Conservation (phyloP, 2,888 invertebrate species). For the Clostera curtula region DNA sequence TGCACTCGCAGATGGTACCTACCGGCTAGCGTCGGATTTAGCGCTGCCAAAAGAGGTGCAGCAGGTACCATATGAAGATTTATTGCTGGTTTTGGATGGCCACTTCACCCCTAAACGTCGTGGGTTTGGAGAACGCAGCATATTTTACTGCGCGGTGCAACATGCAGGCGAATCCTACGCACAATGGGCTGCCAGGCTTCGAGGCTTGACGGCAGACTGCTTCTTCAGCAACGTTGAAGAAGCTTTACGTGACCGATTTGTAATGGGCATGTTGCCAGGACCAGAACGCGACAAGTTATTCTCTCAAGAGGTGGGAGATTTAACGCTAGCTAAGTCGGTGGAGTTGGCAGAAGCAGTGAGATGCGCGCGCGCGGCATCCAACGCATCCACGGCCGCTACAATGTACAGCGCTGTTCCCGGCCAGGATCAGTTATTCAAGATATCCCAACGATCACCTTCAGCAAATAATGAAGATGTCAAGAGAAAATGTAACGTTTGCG, state of each 20-base stretch:
- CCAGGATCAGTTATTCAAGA: not conserved
- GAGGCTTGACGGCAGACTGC: slow-evolving; percentile 14
- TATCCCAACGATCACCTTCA: not conserved
- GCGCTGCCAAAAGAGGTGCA: slow-evolving; percentile 9
- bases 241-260: slow-evolving; percentile 13
- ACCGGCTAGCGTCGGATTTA: slow-evolving; percentile 12
- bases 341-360: not conserved
- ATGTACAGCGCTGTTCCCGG: not conserved
- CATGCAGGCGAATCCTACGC: slow-evolving; percentile 10
- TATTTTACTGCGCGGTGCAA: slow-evolving; percentile 16
- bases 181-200: slow-evolving; percentile 16
- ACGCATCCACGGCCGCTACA: not conserved
- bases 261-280: not conserved
- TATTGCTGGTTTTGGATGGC: slow-evolving; percentile 10
- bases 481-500: slow-evolving; percentile 14
- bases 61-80: slow-evolving; percentile 12
- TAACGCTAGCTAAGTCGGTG: not conserved
- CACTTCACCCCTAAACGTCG: slow-evolving; percentile 17
- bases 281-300: not conserved
- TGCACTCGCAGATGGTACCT: slow-evolving; percentile 14
- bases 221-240: slow-evolving; percentile 14
- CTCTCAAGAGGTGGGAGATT: not conserved
- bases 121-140: slow-evolving; percentile 10
- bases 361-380: not conserved
- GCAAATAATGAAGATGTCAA: not conserved